Conservation (phyloP, 2,113 vertebrate species). For the Urocitellus parryii region DNA sequence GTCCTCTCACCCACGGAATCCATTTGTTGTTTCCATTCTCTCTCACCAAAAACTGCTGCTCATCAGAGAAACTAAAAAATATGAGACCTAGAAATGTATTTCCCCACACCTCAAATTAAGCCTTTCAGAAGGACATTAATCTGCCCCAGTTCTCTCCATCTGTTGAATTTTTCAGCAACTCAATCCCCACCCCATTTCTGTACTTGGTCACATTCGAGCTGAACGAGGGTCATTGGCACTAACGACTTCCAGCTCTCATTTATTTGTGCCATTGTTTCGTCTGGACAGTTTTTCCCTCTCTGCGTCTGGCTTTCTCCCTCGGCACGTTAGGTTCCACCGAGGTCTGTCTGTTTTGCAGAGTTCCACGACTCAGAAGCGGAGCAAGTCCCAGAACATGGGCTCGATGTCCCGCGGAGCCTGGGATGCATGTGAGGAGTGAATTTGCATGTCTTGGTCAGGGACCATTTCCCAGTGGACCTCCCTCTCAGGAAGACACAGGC, state of each 20-base stretch:
- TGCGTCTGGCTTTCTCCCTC: background rate
- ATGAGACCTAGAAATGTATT: background rate
- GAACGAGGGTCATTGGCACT: background rate
- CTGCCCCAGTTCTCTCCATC: background rate
- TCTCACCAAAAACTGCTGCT: slow-evolving; percentile 1
- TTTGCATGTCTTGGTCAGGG: slow-evolving; percentile 4
- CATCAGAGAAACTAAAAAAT: background rate
- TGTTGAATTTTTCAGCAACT: slow-evolving; percentile 22
- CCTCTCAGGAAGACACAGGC: background rate
- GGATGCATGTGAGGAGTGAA: background rate
- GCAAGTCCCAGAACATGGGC: background rate
- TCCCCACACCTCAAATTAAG: background rate
- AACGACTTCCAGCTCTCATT: background rate
- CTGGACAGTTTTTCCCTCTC: background rate
- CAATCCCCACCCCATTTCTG: background rate
- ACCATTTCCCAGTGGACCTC: slow-evolving; percentile 53
- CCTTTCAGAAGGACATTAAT: background rate
- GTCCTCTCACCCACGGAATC: background rate
- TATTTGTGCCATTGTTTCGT: background rate
- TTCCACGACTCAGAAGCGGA: background rate
- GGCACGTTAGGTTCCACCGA: fast-evolving
- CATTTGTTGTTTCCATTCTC: background rate
- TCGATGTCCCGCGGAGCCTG: background rate
- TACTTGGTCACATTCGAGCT: background rate
- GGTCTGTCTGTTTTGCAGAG: background rate